Evolutionary conservation across 2,113 vertebrate genomes (phyloP), one percentile per base, ranked within the genome.

Genomic region (Platichthys stellatus): DNA sequence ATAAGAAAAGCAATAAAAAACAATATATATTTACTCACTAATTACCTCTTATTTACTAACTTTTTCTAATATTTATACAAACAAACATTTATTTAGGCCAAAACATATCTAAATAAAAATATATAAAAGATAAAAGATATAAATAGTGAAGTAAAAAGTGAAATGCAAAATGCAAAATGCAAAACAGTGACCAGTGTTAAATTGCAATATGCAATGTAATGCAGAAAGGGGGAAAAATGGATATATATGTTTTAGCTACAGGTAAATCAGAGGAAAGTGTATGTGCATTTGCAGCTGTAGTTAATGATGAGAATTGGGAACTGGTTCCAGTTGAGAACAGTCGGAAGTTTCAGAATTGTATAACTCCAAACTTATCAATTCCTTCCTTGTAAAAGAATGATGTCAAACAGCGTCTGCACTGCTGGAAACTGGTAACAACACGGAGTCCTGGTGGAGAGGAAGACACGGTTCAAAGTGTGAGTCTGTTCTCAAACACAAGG

Each of bases 211-310:
- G 24, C 24, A 24, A 24, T 24, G 24, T 24, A 24, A 24, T 24
- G 24, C 24, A 24, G 24, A 24, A 24, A 12, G 40, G 40, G 40
- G 40, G 12, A 13, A 0, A 38, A 13, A 13, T 2, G 21, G 47
- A 57, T 23, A 72, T 35, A 63, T 17, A 18, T 74, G 35, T 60
- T 69, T 59, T 18, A 43, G 47, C 24, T 51, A 31, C 68, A 24
- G 38, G n/a, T 15, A 63, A 57, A 38, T 26, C 15, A 20, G n/a
- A 60, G 21, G 21, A 51, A 20, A n/a, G 38, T 69, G 62, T 51
- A 71, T 10, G 28, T 43, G 31, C 62, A 76, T 63, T 31, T 70
- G 73, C 72, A 17, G 60, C 68, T 62, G 23, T 49, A 69, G 11
- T n/a, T 15, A 20, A 35, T 8, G 28, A 10, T 20, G 28, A 6